Evolutionary conservation across 2,888 invertebrate genomes (phyloP).

Genomic region (Diabrotica balteata): DNA sequence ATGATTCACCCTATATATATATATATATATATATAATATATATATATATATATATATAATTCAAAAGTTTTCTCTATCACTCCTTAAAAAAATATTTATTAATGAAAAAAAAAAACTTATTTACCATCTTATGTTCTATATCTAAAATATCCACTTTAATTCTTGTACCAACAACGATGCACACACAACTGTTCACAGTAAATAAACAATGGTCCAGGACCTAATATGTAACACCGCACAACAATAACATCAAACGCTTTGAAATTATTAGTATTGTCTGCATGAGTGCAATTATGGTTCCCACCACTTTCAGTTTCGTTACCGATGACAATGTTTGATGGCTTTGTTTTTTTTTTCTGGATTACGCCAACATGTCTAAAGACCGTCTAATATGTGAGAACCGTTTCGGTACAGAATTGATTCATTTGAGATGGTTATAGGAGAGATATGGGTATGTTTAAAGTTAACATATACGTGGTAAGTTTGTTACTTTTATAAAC

Average conservation of each 20-base stretch:
- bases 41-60: too few species aligned
- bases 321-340: slow-evolving; percentile 16
- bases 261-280: slow-evolving; percentile 15
- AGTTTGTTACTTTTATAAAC: too few species aligned
- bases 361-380: slow-evolving; percentile 16
- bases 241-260: slow-evolving; percentile 19
- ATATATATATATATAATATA: too few species aligned
- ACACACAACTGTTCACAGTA: slow-evolving; percentile 6
- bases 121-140: slow-evolving; percentile 1
- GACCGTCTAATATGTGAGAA: slow-evolving; percentile 10
- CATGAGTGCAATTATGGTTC: slow-evolving; percentile 21
- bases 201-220: neutral
- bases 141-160: neutral
- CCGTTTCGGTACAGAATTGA: too few species aligned
- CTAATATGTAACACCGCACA: slow-evolving; percentile 13
- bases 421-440: too few species aligned
- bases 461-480: too few species aligned
- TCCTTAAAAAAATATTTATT: too few species aligned
- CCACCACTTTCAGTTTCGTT: slow-evolving; percentile 23
- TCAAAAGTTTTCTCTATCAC: too few species aligned
- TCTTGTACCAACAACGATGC: neutral
- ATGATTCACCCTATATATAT: too few species aligned
- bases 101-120: neutral
- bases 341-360: slow-evolving; percentile 12
- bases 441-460: too few species aligned